Conservation (phyloP, 2,113 vertebrate genomes). For the Pteruthius melanotis region DNA sequence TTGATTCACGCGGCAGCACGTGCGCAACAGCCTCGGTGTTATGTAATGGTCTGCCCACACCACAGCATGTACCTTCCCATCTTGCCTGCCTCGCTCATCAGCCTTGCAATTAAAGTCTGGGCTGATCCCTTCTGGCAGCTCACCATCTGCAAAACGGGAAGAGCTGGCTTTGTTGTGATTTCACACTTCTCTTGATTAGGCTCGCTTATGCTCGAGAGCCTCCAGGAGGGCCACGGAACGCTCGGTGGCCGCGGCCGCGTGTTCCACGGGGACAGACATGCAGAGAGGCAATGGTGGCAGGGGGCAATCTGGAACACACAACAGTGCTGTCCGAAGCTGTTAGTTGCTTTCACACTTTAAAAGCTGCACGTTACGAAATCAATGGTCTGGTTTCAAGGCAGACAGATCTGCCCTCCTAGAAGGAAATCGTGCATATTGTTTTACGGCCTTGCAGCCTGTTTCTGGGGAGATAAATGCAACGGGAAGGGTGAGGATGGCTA, state of each 20-base stretch:
- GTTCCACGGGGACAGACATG: neutral
- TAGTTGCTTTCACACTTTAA: neutral
- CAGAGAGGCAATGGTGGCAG: neutral
- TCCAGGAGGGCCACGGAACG: neutral
- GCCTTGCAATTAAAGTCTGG: constrained; percentile 54
- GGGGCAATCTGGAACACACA: constrained; percentile 21
- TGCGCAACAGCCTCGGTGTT: neutral
- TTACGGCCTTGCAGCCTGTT: neutral
- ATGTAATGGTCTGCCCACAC: constrained; percentile 32
- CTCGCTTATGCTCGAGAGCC: neutral
- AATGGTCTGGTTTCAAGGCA: neutral
- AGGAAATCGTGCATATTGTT: rapidly evolving
- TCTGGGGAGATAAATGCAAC: neutral
- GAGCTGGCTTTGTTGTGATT: constrained; percentile 56
- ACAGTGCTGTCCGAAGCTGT: neutral
- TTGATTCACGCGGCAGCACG: neutral
- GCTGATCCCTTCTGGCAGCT: constrained; percentile 66
- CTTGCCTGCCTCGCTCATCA: constrained; percentile 36
- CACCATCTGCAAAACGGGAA: constrained; percentile 64
- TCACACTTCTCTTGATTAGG: constrained; percentile 53
- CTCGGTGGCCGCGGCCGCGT: rapidly evolving
- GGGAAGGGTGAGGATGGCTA: neutral
- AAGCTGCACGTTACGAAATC: neutral
- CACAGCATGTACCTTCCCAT: neutral
- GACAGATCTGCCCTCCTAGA: neutral